Conservation (phyloP, 2,888 invertebrate species). For the Mesorhabditis spiculigera region DNA sequence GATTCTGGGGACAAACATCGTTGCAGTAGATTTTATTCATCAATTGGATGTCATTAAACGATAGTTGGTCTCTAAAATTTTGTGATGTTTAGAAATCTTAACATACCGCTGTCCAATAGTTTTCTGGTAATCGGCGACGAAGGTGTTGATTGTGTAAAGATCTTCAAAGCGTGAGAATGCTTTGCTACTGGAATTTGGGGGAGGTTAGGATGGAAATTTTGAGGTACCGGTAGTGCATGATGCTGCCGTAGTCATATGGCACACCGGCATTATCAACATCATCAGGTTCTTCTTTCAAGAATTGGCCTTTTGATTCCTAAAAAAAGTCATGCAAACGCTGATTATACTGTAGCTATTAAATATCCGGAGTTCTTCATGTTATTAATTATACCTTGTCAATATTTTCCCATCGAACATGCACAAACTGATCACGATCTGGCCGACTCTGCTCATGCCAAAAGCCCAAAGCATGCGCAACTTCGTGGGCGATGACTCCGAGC, state of each 20-base stretch:
- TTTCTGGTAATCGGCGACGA: constrained; percentile 57
- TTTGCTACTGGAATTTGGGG: constrained; percentile 40
- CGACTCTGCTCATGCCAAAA: constrained; percentile 59
- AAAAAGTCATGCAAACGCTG: constrained; percentile 10
- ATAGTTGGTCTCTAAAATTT: constrained; percentile 53
- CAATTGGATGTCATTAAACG: constrained; percentile 58
- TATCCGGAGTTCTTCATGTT: too few species aligned
- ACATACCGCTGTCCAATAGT: constrained; percentile 46
- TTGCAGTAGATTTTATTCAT: constrained; percentile 58
- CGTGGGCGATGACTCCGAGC: constrained; percentile 59
- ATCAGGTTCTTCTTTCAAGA: constrained; percentile 56
- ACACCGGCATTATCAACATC: constrained; percentile 58
- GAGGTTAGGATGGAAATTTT: not conserved
- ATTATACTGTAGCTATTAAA: constrained; percentile 8
- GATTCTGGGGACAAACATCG: constrained; percentile 41
- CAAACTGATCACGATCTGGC: constrained; percentile 55
- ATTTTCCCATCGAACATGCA: constrained; percentile 57
- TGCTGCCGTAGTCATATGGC: constrained; percentile 58
- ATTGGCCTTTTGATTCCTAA: constrained; percentile 56
- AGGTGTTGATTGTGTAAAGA: constrained; percentile 58
- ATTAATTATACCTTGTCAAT: constrained; percentile 42
- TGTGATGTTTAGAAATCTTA: not conserved
- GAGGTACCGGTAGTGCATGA: constrained; percentile 56
- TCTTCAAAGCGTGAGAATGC: constrained; percentile 57
- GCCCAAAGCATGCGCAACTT: constrained; percentile 59